phyloP scores from a whole-genome alignment of 2,888 invertebrate species.

The Acheta domesticus region DNA sequence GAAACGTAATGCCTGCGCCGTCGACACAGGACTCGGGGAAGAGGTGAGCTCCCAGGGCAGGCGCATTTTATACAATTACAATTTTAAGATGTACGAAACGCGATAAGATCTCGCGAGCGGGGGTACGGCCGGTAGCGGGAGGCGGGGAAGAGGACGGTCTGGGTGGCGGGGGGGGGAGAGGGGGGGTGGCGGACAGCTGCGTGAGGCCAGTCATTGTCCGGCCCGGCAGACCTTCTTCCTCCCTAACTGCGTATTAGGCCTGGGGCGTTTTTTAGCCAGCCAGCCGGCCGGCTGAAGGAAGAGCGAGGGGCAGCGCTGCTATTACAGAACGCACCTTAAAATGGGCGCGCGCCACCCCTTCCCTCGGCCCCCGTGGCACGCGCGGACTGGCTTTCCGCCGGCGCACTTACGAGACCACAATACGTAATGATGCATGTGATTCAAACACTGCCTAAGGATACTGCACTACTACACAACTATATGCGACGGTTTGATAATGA shows the following conservation, averaged over 20 bases:
- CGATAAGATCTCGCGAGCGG: not conserved
- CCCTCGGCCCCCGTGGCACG: too few relatives aligned
- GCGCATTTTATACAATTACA: conserved; percentile 18
- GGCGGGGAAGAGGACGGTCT: not conserved
- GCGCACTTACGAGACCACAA: too few relatives aligned
- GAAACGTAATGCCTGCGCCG: not conserved
- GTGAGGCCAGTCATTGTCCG: not conserved
- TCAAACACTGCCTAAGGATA: too few relatives aligned
- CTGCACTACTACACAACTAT: too few relatives aligned
- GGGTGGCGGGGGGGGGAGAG: not conserved
- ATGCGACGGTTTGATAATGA: too few relatives aligned
- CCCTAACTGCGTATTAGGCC: conserved; percentile 18
- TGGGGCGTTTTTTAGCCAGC: conserved; percentile 3
- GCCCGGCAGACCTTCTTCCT: not conserved
- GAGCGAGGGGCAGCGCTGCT: not conserved
- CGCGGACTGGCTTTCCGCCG: too few relatives aligned
- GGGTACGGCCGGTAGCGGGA: not conserved
- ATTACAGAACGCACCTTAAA: not conserved
- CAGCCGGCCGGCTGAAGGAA: not conserved
- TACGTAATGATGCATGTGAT: too few relatives aligned
- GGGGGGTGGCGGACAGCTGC: not conserved
- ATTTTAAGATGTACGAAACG: not conserved
- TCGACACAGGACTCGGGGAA: not conserved
- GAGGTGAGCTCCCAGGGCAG: not conserved
- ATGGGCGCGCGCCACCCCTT: too few relatives aligned